Percentiles rank a stretch among this genome's conserved stretches.
These are phyloP conservation scores for Pachliopta kotzebuea DNA, from an alignment of 2,888 invertebrate species.

Conservation along the genomic window DNA sequence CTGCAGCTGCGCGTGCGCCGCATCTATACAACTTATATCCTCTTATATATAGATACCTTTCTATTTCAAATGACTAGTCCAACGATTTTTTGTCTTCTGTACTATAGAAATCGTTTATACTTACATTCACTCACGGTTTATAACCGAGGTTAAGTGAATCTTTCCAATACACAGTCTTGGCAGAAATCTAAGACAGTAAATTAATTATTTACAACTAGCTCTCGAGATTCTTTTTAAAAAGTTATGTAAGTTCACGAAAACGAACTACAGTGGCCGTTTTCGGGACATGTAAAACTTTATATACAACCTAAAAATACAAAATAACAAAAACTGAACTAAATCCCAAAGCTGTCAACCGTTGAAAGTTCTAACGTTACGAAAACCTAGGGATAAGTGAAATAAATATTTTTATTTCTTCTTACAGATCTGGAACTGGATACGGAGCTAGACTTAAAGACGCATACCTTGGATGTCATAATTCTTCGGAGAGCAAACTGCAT, in stretches of 20 bases:
- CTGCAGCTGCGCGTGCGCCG: constrained; percentile 71
- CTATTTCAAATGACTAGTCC: constrained; percentile 9
- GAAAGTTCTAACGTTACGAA: not conserved
- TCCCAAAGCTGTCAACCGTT: not conserved
- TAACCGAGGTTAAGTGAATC: not conserved
- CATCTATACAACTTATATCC: constrained; percentile 30
- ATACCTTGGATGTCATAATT: not conserved
- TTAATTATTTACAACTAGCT: not conserved
- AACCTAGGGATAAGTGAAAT: not conserved
- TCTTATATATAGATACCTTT: constrained; percentile 31
- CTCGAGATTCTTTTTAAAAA: too few species aligned
- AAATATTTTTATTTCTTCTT: not conserved
- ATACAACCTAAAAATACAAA: not conserved
- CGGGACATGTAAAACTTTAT: not conserved
- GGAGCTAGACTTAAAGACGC: not conserved
- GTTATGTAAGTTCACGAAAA: too few species aligned
- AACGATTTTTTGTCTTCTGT: not conserved
- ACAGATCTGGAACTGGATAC: not conserved
- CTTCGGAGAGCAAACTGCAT: not conserved
- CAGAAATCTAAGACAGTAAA: not conserved
- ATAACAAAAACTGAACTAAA: not conserved
- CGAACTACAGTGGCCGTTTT: not conserved
- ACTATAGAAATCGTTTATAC: not conserved
- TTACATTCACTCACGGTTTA: not conserved
- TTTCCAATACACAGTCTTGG: not conserved